phyloP scores from a whole-genome alignment of 2,113 vertebrate species.

The Pteruthius melanotis region DNA sequence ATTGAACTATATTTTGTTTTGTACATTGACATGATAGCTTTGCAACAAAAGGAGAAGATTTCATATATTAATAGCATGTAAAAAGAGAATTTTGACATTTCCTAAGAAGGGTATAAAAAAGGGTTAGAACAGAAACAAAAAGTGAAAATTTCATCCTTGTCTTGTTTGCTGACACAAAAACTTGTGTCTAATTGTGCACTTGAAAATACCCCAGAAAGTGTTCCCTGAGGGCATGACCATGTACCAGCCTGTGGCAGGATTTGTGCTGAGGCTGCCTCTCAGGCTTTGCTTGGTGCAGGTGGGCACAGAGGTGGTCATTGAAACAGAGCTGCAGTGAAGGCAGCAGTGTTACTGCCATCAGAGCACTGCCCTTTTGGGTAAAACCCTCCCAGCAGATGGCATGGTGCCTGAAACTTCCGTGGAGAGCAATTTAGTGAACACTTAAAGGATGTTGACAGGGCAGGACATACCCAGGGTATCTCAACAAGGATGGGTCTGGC shows the following conservation, averaged over 20 bases:
- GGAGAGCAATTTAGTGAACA: not conserved
- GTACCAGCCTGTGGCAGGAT: not conserved
- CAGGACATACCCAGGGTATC: not conserved
- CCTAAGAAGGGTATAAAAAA: not conserved
- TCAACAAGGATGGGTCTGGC: not conserved
- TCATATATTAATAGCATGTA: not conserved
- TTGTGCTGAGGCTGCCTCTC: not conserved
- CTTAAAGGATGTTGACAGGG: not conserved
- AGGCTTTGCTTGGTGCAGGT: not conserved
- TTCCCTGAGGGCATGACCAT: not conserved
- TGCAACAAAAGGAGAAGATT: not conserved
- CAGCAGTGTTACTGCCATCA: rapidly evolving
- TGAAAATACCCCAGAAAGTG: not conserved
- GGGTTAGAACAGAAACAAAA: not conserved
- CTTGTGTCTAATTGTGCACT: not conserved
- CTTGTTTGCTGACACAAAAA: not conserved
- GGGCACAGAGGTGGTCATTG: not conserved
- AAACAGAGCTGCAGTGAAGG: not conserved
- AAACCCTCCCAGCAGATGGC: not conserved
- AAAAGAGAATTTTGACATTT: not conserved
- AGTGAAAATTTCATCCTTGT: not conserved
- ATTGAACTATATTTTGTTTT: not conserved
- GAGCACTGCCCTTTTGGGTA: rapidly evolving
- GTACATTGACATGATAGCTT: not conserved
- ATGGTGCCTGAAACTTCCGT: not conserved